Base-by-base conservation (phyloP, 2,888 invertebrate species). In the Oligia strigilis region DNA sequence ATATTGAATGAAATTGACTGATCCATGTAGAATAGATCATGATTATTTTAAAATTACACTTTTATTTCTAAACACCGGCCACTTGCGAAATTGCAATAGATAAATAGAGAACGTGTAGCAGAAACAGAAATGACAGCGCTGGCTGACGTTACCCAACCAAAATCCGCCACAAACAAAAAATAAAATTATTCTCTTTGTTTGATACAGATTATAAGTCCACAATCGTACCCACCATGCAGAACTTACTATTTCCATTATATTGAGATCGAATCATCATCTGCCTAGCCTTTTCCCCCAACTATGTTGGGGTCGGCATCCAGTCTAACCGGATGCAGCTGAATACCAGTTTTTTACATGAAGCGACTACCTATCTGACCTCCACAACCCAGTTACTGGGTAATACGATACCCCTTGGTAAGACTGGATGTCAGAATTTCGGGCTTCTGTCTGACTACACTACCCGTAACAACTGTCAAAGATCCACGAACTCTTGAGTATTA, bases 11-110 rank as follows among this genome's bases (percentile, higher is more conserved):
- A 79, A 94, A 91, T 82, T 93, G 92, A 86, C 90, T 93, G 81
- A 93, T 90, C 94, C 94, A 94, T 88, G 93, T 93, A 89, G 93
- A 94, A 93, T 91, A 93, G 89, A 95, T 90, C 96, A 96, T 96
- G 94, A 92, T 96, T 95, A 89, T 78, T 89, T 87, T 79, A 74
- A 88, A 86, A 87, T 82, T 85, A 87, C 79, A 79, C 72, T 77
- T 81, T 82, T 83, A 85, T 78, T 86, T 75, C 80, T 90, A 91
- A 91, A 92, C 86, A 91, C 94, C 94, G 94, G 93, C 85, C 90
- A 91, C 88, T 89, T 64, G 83, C 85, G 86, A 91, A 92, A 89
- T 89, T 87, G 78, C 79, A 81, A 88, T 88, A 89, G 90, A 91
- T 88, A 91, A 90, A 88, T 88, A 90, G 74, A 88, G 87, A 93